Percentiles rank a stretch among this genome's conserved stretches.
phyloP scores from a whole-genome alignment of 2,797 vertebrate species.

The Jordanella pulchra region DNA sequence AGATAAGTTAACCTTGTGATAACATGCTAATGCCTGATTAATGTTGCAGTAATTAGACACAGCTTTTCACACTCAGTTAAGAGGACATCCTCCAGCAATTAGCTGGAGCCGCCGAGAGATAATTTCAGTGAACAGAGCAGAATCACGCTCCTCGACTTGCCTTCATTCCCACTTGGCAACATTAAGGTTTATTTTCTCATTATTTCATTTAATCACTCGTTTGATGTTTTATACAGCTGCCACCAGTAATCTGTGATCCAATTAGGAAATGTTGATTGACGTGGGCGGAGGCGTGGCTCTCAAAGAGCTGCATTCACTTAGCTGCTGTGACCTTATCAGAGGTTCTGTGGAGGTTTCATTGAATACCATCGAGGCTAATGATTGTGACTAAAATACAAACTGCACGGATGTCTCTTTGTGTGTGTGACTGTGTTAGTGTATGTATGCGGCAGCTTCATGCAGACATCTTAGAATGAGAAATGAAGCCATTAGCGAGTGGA shows the following conservation, averaged over 20 bases:
- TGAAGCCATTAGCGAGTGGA: conserved; percentile 73
- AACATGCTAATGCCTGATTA: conserved; percentile 84
- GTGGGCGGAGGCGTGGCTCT: conserved; percentile 59
- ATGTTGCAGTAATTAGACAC: conserved; percentile 84
- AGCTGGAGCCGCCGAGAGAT: conserved; percentile 76
- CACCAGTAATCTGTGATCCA: conserved; percentile 79
- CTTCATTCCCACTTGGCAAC: conserved; percentile 76
- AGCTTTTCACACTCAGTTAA: conserved; percentile 84
- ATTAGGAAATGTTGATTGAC: conserved; percentile 76
- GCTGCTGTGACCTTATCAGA: conserved; percentile 67
- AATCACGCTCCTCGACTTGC: conserved; percentile 69
- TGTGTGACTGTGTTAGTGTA: conserved; percentile 4
- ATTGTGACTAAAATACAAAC: conserved; percentile 53
- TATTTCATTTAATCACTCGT: conserved; percentile 81
- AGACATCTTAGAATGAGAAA: conserved; percentile 74
- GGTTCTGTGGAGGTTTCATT: conserved; percentile 59
- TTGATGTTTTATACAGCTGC: conserved; percentile 79
- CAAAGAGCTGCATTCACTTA: conserved; percentile 67
- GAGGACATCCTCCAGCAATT: conserved; percentile 84
- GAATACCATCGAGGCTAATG: conserved; percentile 55
- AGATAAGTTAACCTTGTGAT: conserved; percentile 85
- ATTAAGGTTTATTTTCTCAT: conserved; percentile 81
- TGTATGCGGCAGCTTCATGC: conserved; percentile 30
- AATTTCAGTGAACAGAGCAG: conserved; percentile 75
- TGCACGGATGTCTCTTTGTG: conserved; percentile 23